A percentile compares a stretch with the other conserved stretches of the same genome.
phyloP scores from a whole-genome alignment of 1,140 invertebrate genomes.

The Calosoma granatense region DNA sequence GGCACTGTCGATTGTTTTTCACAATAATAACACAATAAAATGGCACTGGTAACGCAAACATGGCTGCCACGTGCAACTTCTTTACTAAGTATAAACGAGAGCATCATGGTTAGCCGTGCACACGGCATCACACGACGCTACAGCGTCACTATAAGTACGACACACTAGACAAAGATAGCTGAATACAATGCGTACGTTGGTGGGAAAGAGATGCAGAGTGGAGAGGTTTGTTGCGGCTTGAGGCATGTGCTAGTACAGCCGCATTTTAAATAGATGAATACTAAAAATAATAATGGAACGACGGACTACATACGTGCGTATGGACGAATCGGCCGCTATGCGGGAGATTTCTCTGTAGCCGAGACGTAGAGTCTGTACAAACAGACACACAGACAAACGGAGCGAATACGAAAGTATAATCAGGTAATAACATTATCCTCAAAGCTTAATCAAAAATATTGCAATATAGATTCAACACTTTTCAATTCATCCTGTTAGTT shows the following conservation, averaged over 20 bases:
- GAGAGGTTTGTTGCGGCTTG: not conserved
- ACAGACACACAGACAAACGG: not conserved
- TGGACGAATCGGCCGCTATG: too few relatives aligned
- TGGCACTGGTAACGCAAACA: not conserved
- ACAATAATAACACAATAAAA: not conserved
- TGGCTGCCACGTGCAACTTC: not conserved
- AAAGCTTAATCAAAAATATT: too few relatives aligned
- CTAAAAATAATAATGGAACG: constrained; percentile 7
- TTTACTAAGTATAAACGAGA: not conserved
- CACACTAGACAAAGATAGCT: too few relatives aligned
- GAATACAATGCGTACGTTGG: too few relatives aligned
- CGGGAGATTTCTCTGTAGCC: not conserved
- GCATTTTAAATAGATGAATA: constrained; percentile 8
- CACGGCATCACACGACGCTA: not conserved
- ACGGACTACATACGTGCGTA: not conserved
- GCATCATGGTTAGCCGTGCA: not conserved
- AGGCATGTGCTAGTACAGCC: not conserved
- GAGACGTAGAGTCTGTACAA: not conserved
- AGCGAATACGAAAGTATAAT: not conserved
- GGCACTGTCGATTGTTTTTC: too few relatives aligned
- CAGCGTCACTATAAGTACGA: not conserved
- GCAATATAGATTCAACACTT: too few relatives aligned
- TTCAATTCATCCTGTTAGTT: too few relatives aligned
- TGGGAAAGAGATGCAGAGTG: too few relatives aligned
- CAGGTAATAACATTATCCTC: not conserved